Evolutionary conservation across 2,113 vertebrate genomes (phyloP).

Genomic region (Myocastor coypus): DNA sequence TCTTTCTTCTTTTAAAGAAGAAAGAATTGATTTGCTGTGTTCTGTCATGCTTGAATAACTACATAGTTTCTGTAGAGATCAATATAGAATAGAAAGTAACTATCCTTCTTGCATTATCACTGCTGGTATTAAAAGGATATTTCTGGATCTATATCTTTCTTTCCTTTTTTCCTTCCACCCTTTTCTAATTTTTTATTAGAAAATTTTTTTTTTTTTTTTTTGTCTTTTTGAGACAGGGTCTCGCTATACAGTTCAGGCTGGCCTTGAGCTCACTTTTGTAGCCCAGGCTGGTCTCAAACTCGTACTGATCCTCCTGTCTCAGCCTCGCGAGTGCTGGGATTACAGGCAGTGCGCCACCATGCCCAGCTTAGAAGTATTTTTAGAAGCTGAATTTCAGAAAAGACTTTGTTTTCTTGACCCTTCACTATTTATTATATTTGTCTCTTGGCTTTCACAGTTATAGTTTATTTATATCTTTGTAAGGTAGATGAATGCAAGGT

Average conservation of each 20-base stretch:
- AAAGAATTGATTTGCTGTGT: neutral
- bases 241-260: too few species aligned
- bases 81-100: neutral
- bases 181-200: constrained; percentile 13
- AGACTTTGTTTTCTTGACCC: neutral
- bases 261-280: too few species aligned
- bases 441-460: constrained; percentile 41
- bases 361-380: too few species aligned
- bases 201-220: too few species aligned
- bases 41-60: constrained; percentile 23
- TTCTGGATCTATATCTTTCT: neutral
- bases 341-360: too few species aligned
- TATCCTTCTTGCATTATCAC: neutral
- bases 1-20: constrained; percentile 26
- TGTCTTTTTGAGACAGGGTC: too few species aligned
- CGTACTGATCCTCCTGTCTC: too few species aligned
- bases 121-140: neutral
- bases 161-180: neutral
- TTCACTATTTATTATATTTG: neutral
- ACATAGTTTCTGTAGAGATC: constrained; percentile 6
- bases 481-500: neutral
- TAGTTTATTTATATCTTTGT: neutral
- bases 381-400: constrained; percentile 43
- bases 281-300: too few species aligned
- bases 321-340: too few species aligned